These are phyloP conservation scores for Notechis scutatus DNA, from an alignment of 2,113 vertebrate species.

Conservation along the genomic window DNA sequence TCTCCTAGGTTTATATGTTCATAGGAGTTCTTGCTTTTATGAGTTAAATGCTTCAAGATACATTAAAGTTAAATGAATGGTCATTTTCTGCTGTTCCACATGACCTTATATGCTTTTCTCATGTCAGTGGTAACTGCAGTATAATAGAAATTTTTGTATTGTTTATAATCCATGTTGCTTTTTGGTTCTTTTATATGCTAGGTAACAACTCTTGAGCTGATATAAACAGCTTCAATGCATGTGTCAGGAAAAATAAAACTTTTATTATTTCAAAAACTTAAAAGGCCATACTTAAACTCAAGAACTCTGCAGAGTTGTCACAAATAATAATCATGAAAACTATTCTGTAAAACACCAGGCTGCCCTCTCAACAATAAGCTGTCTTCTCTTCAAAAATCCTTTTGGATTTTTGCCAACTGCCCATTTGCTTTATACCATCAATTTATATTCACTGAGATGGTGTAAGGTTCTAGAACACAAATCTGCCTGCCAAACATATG, in stretches of 20 bases:
- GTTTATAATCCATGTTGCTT: constrained; percentile 69
- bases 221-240: constrained; percentile 63
- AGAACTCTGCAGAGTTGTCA: constrained; percentile 73
- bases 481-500: constrained; percentile 83
- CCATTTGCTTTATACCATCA: constrained; percentile 90
- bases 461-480: constrained; percentile 84
- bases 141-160: constrained; percentile 64
- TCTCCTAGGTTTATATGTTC: neutral
- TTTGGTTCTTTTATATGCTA: constrained; percentile 68
- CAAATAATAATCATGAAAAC: constrained; percentile 66
- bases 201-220: constrained; percentile 69
- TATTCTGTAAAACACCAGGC: constrained; percentile 75
- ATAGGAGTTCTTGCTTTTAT: neutral
- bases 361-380: constrained; percentile 81
- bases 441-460: constrained; percentile 91
- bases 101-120: constrained; percentile 60
- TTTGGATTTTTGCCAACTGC: constrained; percentile 80
- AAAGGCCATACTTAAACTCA: constrained; percentile 73
- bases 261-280: constrained; percentile 81
- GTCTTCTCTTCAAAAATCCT: constrained; percentile 75
- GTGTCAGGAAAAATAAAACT: constrained; percentile 80
- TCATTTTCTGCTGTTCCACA: constrained; percentile 53
- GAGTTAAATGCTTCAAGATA: neutral
- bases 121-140: constrained; percentile 61
- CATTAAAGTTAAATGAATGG: constrained; percentile 7